These are phyloP conservation scores for Ypsolopha sequella DNA, from an alignment of 2,888 invertebrate species.

Conservation along the genomic window DNA sequence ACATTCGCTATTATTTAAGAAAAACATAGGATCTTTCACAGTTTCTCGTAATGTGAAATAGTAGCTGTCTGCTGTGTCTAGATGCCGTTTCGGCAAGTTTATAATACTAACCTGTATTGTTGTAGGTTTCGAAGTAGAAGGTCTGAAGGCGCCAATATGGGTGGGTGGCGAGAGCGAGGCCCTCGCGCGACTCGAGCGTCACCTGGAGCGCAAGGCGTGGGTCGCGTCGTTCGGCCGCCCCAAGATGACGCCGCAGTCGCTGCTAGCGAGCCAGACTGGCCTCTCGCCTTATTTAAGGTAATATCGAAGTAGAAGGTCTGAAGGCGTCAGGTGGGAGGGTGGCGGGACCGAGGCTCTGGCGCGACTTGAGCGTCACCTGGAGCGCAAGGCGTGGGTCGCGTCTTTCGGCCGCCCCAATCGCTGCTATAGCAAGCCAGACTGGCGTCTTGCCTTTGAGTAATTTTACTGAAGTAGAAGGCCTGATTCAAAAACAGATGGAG, in stretches of 20 bases:
- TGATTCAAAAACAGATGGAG: constrained; percentile 27
- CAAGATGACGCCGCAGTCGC: constrained; percentile 89
- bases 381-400: constrained; percentile 91
- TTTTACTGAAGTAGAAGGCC: constrained; percentile 80
- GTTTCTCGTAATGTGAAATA: too few relatives aligned
- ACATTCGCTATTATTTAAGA: too few relatives aligned
- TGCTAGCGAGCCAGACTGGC: constrained; percentile 86
- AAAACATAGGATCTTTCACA: too few relatives aligned
- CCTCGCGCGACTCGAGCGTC: constrained; percentile 78
- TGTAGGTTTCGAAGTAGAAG: constrained; percentile 82
- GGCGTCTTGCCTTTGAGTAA: constrained; percentile 89
- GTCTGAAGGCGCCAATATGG: constrained; percentile 79
- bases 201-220: constrained; percentile 89
- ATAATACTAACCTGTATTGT: not conserved
- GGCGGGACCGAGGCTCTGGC: constrained; percentile 82
- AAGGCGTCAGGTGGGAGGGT: constrained; percentile 81
- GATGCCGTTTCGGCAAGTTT: too few relatives aligned
- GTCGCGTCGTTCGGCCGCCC: constrained; percentile 91
- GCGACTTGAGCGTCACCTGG: constrained; percentile 82
- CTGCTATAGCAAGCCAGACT: constrained; percentile 87
- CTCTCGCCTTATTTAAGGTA: constrained; percentile 83
- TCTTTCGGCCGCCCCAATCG: constrained; percentile 89
- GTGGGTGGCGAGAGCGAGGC: constrained; percentile 84
- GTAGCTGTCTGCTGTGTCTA: too few relatives aligned
- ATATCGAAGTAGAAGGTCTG: constrained; percentile 78